A percentile compares a stretch with the other conserved stretches of the same genome.
Conservation (phyloP, 2,888 invertebrate genomes). For the Spilarctia lutea region DNA sequence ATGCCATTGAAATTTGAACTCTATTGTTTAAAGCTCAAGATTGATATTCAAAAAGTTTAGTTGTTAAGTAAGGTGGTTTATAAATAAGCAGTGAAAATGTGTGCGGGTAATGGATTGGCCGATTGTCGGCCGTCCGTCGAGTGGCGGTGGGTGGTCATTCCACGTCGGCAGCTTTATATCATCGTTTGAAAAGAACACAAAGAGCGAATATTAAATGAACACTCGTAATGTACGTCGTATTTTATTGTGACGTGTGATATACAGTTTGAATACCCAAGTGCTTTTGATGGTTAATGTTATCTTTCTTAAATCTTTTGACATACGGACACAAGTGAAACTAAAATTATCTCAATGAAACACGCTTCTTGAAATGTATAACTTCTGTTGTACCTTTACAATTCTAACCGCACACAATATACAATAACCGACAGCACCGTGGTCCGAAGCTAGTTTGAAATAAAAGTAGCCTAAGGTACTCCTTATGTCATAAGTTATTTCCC, state of each 20-base stretch:
- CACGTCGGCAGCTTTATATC: constrained; percentile 69
- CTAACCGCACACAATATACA: no score
- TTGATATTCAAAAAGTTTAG: constrained; percentile 21
- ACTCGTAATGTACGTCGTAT: constrained; percentile 51
- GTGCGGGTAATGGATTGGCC: constrained; percentile 74
- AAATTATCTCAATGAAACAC: constrained; percentile 2
- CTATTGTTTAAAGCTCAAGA: accelerated
- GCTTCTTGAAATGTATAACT: neutral
- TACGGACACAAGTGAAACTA: neutral
- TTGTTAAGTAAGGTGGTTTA: constrained; percentile 43
- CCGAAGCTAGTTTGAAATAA: no score
- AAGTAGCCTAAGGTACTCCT: no score
- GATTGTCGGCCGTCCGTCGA: constrained; percentile 68
- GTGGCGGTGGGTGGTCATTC: constrained; percentile 74
- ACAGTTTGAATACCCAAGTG: constrained; percentile 39
- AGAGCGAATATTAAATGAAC: constrained; percentile 64
- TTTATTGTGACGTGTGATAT: constrained; percentile 48
- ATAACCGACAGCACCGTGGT: no score
- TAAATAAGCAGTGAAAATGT: constrained; percentile 55
- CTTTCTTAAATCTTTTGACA: constrained; percentile 17
- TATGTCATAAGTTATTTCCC: no score
- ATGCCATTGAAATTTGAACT: constrained; percentile 19
- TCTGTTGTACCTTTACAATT: no score
- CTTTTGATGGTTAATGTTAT: constrained; percentile 17
- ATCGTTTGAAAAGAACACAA: constrained; percentile 65